phyloP scores from a whole-genome alignment of 2,888 invertebrate genomes.

The Copidosoma aretas region DNA sequence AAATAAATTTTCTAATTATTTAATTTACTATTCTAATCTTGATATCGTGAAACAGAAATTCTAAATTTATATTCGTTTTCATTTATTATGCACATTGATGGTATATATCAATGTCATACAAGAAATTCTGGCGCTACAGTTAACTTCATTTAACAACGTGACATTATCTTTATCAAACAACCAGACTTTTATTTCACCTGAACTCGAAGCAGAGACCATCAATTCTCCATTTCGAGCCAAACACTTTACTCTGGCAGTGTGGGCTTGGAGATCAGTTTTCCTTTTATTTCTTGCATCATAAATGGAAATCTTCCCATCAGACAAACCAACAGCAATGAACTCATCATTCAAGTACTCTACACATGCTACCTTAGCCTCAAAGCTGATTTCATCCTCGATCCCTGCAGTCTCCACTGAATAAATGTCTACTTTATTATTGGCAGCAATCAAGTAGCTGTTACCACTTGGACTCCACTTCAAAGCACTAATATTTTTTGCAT shows the following conservation, averaged over 20 bases:
- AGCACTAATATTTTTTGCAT: slow-evolving; percentile 55
- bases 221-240: slow-evolving; percentile 67
- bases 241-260: slow-evolving; percentile 74
- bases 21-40: too few relatives aligned
- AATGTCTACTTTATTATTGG: slow-evolving; percentile 76
- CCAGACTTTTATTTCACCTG: slow-evolving; percentile 82
- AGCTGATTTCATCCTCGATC: slow-evolving; percentile 71
- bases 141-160: slow-evolving; percentile 60
- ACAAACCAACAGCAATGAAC: slow-evolving; percentile 74
- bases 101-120: slow-evolving; percentile 70
- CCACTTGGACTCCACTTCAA: slow-evolving; percentile 78
- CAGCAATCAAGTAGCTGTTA: slow-evolving; percentile 76
- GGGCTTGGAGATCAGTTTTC: slow-evolving; percentile 65
- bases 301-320: slow-evolving; percentile 74
- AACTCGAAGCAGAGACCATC: slow-evolving; percentile 77
- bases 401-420: slow-evolving; percentile 83
- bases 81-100: too few relatives aligned
- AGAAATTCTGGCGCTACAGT: slow-evolving; percentile 73
- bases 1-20: too few relatives aligned
- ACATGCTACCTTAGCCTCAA: slow-evolving; percentile 74
- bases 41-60: too few relatives aligned
- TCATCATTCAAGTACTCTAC: slow-evolving; percentile 74
- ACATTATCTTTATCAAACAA: slow-evolving; percentile 60
- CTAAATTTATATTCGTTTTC: too few relatives aligned
- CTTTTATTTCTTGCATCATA: slow-evolving; percentile 66